Conservation (phyloP, 2,888 invertebrate species). For the Heliothis peltigera region DNA sequence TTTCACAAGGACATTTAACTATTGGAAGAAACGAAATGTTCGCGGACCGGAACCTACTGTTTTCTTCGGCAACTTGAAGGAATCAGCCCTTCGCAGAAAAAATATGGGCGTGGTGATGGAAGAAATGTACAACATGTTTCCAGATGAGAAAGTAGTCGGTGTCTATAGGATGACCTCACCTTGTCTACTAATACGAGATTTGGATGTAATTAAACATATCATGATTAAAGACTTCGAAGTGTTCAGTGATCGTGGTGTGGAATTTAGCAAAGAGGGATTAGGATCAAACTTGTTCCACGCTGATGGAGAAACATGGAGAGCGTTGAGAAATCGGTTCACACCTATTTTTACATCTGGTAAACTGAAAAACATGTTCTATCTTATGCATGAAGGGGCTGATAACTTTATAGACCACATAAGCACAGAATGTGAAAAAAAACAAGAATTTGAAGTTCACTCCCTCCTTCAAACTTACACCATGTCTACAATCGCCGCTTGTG, state of each 20-base stretch:
- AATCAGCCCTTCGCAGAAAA: conserved; percentile 62
- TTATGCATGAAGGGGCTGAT: conserved; percentile 69
- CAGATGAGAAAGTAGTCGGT: conserved; percentile 75
- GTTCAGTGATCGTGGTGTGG: conserved; percentile 72
- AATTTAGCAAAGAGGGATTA: conserved; percentile 70
- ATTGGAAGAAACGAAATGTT: conserved; percentile 73
- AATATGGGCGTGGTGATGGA: conserved; percentile 58
- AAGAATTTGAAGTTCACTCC: conserved; percentile 63
- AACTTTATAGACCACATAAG: conserved; percentile 64
- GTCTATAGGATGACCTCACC: conserved; percentile 73
- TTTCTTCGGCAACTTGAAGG: conserved; percentile 72
- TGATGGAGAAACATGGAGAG: conserved; percentile 72
- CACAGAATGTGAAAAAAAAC: conserved; percentile 29
- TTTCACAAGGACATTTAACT: conserved; percentile 71
- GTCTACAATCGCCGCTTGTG: conserved; percentile 69
- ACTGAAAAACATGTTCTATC: conserved; percentile 75
- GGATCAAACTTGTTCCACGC: conserved; percentile 74
- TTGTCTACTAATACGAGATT: conserved; percentile 70
- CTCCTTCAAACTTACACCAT: conserved; percentile 70
- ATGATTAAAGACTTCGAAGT: conserved; percentile 76
- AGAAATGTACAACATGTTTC: conserved; percentile 68
- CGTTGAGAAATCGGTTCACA: conserved; percentile 70
- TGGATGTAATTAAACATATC: conserved; percentile 74
- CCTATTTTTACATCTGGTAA: conserved; percentile 78
- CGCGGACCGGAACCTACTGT: conserved; percentile 66